Evolutionary conservation across 2,113 vertebrate genomes (phyloP).

Genomic region (Notarius lentiginosus): DNA sequence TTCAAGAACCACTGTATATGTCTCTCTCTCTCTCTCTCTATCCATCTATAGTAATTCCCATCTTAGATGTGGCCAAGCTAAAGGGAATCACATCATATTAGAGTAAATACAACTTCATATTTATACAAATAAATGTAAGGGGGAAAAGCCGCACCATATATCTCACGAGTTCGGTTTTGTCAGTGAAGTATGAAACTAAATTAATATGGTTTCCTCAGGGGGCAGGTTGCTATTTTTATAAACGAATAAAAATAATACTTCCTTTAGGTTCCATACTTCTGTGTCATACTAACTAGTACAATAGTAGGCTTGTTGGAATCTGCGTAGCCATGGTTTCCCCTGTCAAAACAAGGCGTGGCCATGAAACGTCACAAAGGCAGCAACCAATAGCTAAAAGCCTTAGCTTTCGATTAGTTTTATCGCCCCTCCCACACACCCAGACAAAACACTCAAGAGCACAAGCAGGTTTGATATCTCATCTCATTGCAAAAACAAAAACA

Average conservation of each 20-base stretch:
- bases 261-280: neutral
- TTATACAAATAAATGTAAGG: neutral
- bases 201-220: neutral
- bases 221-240: too few species aligned
- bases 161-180: too few species aligned
- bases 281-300: neutral
- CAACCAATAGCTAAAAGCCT: slow-evolving; percentile 29
- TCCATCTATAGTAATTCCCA: neutral
- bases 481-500: neutral
- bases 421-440: neutral
- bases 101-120: neutral
- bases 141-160: neutral
- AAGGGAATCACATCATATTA: neutral
- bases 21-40: too few species aligned
- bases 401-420: neutral
- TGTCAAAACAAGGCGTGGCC: slow-evolving; percentile 28
- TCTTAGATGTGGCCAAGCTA: slow-evolving; percentile 6
- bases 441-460: slow-evolving; percentile 43
- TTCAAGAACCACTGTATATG: too few species aligned
- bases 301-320: neutral
- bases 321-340: slow-evolving; percentile 14
- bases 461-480: slow-evolving; percentile 5
- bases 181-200: too few species aligned
- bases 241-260: neutral
- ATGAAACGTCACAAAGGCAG: slow-evolving; percentile 7